Evolutionary conservation across 2,113 vertebrate species (phyloP), one percentile per base, ranked within the genome.

Genomic region (Taurulus bubalis): DNA sequence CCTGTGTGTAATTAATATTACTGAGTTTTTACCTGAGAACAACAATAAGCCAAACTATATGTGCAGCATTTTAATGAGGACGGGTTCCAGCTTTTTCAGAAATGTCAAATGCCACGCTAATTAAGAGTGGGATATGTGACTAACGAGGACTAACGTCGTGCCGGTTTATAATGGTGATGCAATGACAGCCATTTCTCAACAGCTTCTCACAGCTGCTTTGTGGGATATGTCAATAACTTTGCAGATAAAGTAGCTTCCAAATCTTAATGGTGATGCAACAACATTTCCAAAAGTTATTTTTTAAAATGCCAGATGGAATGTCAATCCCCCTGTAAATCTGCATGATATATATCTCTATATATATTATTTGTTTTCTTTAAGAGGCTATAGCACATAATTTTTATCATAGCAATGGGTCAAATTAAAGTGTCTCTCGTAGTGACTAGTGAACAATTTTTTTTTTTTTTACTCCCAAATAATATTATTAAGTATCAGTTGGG

Each of bases 51-150:
- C 40, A 36, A 24, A 12, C 11, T n/a, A 40, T 65, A 76, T 64
- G 8, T 80, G 55, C 2, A 47, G 51, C 18, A 68, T 80, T 85
- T 79, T 87, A 88, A 84, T 81, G 76, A 88, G 73, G 36, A 60
- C 11, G 64, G 22, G 73, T 82, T 77, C 20, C 30, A 82, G 24
- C 30, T 32, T 83, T 72, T 75, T 24, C 32, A 49, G 30, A 36
- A 3, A 49, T 84, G 71, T 72, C 79, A 87, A 82, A 85, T 77
- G 73, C 77, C 72, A 56, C n/a, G 22, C 68, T 80, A 87, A 89
- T 88, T 84, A 81, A 71, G 60, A 82, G 71, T 62, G 42, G 86
- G 87, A 82, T 78, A 24, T 69, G 64, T 36, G 15, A 56, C 40
- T 82, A 71, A 87, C 14, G 1, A 84, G 85, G 36, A 71, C 71